phyloP scores from a whole-genome alignment of 2,113 vertebrate species.

The Tapirus terrestris region DNA sequence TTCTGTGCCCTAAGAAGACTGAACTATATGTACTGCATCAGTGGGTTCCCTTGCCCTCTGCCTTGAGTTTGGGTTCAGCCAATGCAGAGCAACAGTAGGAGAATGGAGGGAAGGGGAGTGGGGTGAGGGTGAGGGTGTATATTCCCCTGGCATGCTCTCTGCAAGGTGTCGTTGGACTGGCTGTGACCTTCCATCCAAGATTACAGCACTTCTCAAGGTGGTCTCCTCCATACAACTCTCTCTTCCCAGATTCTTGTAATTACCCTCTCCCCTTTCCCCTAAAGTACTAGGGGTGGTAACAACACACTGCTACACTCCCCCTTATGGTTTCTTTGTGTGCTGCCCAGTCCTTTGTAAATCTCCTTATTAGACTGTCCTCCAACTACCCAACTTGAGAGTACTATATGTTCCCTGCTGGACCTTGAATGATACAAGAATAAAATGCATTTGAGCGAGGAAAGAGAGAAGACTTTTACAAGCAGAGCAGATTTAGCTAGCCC shows the following conservation, averaged over 20 bases:
- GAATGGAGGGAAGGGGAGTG: not conserved
- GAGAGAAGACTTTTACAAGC: not conserved
- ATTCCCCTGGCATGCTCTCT: not conserved
- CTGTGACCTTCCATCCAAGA: not conserved
- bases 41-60: not conserved
- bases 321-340: not conserved
- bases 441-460: not conserved
- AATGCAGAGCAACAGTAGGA: not conserved
- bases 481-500: not conserved
- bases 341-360: not conserved
- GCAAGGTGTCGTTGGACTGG: not conserved
- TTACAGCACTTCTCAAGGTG: not conserved
- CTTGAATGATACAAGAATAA: not conserved
- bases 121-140: not conserved
- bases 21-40: accelerated
- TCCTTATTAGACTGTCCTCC: not conserved
- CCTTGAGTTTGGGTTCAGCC: not conserved
- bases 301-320: not conserved
- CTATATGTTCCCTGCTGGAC: not conserved
- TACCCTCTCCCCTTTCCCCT: not conserved
- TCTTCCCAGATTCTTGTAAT: not conserved
- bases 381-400: not conserved
- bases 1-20: not conserved
- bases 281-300: not conserved
- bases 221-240: not conserved